Conservation (phyloP, 2,113 vertebrate genomes). For the Zonotrichia leucophrys region DNA sequence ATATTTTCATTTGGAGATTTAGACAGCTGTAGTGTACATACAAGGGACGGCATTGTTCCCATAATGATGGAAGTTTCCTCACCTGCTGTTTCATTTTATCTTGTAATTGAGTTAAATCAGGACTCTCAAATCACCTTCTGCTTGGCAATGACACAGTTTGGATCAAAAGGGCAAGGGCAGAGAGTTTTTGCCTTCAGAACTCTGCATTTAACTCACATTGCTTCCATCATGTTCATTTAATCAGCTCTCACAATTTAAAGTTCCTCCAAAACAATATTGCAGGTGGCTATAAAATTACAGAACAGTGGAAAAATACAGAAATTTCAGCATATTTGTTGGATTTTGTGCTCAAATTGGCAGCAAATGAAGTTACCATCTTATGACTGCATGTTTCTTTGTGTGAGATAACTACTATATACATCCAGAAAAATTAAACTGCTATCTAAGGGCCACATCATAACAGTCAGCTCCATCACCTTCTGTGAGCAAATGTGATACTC, state of each 20-base stretch:
- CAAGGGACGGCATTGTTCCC: constrained; percentile 45
- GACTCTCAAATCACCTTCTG: constrained; percentile 4
- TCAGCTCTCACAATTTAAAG: background rate
- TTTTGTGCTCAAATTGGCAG: background rate
- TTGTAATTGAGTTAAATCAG: constrained; percentile 12
- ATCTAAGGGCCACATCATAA: background rate
- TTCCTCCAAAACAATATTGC: background rate
- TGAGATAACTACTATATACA: background rate
- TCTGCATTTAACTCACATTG: background rate
- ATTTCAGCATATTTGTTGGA: background rate
- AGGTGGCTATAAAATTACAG: background rate
- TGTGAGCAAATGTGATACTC: background rate
- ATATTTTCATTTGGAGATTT: constrained; percentile 38
- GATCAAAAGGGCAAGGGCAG: background rate
- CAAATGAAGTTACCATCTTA: background rate
- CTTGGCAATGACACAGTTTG: background rate
- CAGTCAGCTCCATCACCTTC: background rate
- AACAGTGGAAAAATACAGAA: background rate
- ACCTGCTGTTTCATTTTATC: constrained; percentile 21
- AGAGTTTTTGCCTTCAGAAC: background rate
- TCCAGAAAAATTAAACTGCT: background rate
- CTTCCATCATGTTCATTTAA: background rate
- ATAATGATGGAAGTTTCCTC: constrained; percentile 13
- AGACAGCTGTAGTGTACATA: constrained; percentile 13
- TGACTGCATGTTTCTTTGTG: background rate